Base-by-base conservation (phyloP, 2,113 vertebrate species). In the Stigmatopora nigra region DNA sequence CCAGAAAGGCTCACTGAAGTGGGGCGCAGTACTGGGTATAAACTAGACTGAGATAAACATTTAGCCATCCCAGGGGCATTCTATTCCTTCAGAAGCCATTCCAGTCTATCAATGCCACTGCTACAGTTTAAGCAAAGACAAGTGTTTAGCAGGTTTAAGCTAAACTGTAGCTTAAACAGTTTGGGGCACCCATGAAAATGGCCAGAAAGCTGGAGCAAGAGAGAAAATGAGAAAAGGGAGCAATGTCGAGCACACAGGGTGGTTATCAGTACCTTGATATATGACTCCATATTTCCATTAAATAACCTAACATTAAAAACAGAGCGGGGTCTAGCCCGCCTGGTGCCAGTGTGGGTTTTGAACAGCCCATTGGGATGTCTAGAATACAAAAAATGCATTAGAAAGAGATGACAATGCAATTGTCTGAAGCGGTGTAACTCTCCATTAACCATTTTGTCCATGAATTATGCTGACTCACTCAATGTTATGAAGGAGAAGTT, bases 211-310 rank as follows among this genome's bases (percentile, higher is more conserved):
- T 75, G 79, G 70, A 85, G 80, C 72, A 74, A 77, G 73, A 77
- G 48, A 75, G 91, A 91, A 91, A 91, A 89, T 84, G 80, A 92
- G 80, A 76, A 76, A 72, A 5, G 64, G 81, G 80, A 89, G 84
- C 73, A 64, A 61, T 56, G 67, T 80, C 88, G 64, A 77, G 35
- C 65, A 83, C 83, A 88, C 86, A 79, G 88, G 83, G 82, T 72
- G 69, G 75, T 65, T 61, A 82, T 85, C 83, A 88, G 91, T 95
- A 97, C 93, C 94, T 95, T 93, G 87, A 97, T 89, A 90, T 95
- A 97, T 25, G 92, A 91, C 89, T 95, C 93, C 94, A 97, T 90
- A 92, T 95, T 93, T 89, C 92, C 94, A 91, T 95, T 96, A 94
- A 96, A 97, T 88, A 95, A 94, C 85, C 93, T 95, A 94, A 93